A percentile compares a stretch with the other conserved stretches of the same genome.
phyloP scores from a whole-genome alignment of 1,140 invertebrate species.

The Tetramorium alpestre region DNA sequence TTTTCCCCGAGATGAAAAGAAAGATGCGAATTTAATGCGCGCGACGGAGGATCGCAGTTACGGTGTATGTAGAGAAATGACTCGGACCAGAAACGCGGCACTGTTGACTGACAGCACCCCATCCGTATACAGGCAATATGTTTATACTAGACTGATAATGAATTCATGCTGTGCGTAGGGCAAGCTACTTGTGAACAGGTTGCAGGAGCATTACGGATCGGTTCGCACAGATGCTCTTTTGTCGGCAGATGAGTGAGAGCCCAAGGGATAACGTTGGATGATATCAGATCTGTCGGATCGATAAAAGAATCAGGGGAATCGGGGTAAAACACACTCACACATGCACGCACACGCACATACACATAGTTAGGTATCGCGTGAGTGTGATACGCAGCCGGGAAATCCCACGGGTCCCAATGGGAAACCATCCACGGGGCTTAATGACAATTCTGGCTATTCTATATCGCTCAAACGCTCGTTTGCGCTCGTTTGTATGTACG shows the following conservation, averaged over 20 bases:
- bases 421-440: slow-evolving; percentile 71
- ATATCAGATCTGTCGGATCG: slow-evolving; percentile 76
- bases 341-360: background rate
- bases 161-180: slow-evolving; percentile 79
- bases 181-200: slow-evolving; percentile 80
- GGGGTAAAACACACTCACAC: slow-evolving; percentile 11
- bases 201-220: slow-evolving; percentile 76
- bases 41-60: background rate
- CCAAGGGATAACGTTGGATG: slow-evolving; percentile 74
- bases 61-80: background rate
- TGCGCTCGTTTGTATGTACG: slow-evolving; percentile 84
- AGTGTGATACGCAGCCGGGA: slow-evolving; percentile 67
- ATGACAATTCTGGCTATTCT: slow-evolving; percentile 80
- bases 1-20: background rate
- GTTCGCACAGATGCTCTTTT: slow-evolving; percentile 85
- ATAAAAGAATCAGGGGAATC: slow-evolving; percentile 74
- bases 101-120: slow-evolving; percentile 74
- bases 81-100: slow-evolving; percentile 42
- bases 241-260: slow-evolving; percentile 81
- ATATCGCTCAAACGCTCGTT: slow-evolving; percentile 84
- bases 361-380: background rate
- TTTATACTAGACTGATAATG: slow-evolving; percentile 86
- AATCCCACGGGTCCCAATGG: slow-evolving; percentile 81
- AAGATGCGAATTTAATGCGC: background rate
- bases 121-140: slow-evolving; percentile 81